These are phyloP conservation scores for Dryococelus australis DNA, from an alignment of 2,888 invertebrate species.

Conservation along the genomic window DNA sequence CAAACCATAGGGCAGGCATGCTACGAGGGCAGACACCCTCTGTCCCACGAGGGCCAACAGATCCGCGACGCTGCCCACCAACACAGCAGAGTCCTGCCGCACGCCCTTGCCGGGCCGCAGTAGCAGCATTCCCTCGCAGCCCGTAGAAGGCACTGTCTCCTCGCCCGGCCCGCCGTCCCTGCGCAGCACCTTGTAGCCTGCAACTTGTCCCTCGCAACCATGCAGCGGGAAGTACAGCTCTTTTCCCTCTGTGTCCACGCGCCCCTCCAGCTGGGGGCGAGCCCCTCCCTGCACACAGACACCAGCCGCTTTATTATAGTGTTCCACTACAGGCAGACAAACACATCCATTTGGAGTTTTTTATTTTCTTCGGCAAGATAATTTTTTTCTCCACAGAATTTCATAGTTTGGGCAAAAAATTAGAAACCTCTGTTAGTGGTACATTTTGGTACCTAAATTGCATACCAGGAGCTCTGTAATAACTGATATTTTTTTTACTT, in stretches of 20 bases:
- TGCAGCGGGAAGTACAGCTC: conserved; percentile 72
- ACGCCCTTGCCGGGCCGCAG: conserved; percentile 60
- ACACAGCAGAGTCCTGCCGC: conserved; percentile 61
- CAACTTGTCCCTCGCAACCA: conserved; percentile 66
- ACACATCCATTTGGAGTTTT: not conserved
- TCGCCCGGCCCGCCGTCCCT: conserved; percentile 53
- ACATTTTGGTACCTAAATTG: too few species aligned
- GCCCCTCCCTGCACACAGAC: not conserved
- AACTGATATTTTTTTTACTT: too few species aligned
- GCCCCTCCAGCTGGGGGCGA: not conserved
- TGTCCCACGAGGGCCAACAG: conserved; percentile 62
- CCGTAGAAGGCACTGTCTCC: conserved; percentile 54
- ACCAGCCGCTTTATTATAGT: too few species aligned
- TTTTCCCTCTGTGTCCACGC: conserved; percentile 59
- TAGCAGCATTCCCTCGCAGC: conserved; percentile 61
- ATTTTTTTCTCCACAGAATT: conserved; percentile 26
- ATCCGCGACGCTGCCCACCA: conserved; percentile 68
- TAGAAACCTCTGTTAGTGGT: too few species aligned
- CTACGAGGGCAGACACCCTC: conserved; percentile 64
- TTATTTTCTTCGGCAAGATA: conserved; percentile 54
- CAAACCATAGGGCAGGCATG: conserved; percentile 74
- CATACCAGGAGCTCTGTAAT: too few species aligned
- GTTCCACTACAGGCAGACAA: too few species aligned
- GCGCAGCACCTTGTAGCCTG: conserved; percentile 70
- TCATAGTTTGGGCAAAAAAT: not conserved